These are phyloP conservation scores for Pavo muticus DNA, from an alignment of 2,113 vertebrate genomes.

Conservation along the genomic window DNA sequence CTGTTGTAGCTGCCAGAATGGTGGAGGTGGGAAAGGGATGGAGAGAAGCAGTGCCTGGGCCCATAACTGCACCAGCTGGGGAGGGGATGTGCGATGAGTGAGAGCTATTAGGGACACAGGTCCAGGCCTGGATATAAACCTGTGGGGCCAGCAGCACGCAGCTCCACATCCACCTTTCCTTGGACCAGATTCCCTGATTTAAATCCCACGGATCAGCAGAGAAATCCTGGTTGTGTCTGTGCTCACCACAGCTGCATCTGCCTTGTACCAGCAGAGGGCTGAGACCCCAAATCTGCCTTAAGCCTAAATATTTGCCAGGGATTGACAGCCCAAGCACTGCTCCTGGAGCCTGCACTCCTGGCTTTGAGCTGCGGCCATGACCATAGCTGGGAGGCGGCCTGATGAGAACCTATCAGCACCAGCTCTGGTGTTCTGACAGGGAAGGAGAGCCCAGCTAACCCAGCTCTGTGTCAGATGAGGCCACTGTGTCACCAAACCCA, in stretches of 20 bases:
- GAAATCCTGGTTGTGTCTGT: neutral
- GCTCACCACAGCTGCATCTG: neutral
- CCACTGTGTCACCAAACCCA: neutral
- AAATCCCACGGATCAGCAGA: neutral
- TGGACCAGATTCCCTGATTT: neutral
- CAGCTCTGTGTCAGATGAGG: neutral
- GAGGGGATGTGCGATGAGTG: neutral
- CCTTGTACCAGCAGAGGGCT: neutral
- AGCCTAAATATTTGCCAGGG: neutral
- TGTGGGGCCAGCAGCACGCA: neutral
- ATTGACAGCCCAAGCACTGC: neutral
- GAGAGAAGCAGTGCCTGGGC: neutral
- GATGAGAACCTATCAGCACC: fast-evolving
- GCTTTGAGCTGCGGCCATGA: neutral
- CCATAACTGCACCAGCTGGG: neutral
- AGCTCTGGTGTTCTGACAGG: neutral
- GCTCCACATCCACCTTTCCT: neutral
- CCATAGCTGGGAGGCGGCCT: fast-evolving
- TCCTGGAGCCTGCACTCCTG: neutral
- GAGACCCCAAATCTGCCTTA: neutral
- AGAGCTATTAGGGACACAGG: neutral
- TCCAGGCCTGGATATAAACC: neutral
- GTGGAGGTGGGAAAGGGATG: neutral
- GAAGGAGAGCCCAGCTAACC: neutral
- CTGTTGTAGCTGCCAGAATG: neutral